phyloP scores from a whole-genome alignment of 2,797 vertebrate species.

The Pteropus rufus region DNA sequence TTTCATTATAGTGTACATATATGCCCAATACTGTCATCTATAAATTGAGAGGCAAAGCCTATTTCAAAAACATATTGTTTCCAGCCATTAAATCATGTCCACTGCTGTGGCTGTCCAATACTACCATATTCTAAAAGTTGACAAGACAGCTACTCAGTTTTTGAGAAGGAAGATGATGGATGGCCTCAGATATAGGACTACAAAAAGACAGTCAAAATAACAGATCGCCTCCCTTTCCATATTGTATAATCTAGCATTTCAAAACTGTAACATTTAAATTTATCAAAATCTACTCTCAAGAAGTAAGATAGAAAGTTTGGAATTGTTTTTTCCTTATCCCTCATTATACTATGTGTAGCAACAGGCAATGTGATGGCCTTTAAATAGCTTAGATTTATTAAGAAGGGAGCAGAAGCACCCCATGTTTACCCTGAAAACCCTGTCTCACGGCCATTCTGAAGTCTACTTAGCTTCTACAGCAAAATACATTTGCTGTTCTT shows the following conservation, averaged over 20 bases:
- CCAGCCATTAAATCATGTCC: background rate
- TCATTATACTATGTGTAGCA: background rate
- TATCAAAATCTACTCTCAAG: background rate
- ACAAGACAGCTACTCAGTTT: background rate
- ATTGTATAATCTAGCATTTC: background rate
- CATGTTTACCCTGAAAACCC: background rate
- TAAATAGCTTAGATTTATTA: background rate
- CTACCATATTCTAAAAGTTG: background rate
- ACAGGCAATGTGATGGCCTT: background rate
- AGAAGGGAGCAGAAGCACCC: background rate
- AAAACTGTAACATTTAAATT: background rate
- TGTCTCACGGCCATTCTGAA: background rate
- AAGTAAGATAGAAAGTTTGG: background rate
- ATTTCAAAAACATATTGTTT: background rate
- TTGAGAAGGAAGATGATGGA: background rate
- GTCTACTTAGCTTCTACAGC: background rate
- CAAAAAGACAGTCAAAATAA: background rate
- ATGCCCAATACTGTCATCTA: background rate
- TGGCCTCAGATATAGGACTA: background rate
- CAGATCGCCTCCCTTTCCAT: background rate
- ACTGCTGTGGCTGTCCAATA: background rate
- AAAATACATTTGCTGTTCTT: background rate
- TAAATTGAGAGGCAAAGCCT: background rate
- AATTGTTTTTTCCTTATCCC: background rate
- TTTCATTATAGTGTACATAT: background rate